These are phyloP conservation scores for Anoplopoma fimbria DNA, from an alignment of 2,113 vertebrate genomes.

Conservation along the genomic window DNA sequence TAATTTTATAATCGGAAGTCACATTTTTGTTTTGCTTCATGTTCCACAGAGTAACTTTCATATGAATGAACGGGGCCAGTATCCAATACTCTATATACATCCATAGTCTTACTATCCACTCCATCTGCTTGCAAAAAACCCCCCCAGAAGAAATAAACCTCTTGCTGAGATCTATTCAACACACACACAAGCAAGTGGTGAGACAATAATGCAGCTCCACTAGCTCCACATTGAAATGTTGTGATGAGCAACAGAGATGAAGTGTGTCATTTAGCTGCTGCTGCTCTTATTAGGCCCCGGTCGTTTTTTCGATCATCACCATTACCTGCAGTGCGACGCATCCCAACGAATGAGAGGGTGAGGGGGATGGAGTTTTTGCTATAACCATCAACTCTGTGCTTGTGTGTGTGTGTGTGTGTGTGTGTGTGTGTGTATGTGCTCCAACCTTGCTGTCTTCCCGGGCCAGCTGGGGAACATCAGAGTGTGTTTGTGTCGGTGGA, in stretches of 20 bases:
- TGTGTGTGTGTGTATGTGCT: slow-evolving; percentile 28
- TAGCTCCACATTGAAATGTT: slow-evolving; percentile 19
- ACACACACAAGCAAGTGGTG: background rate
- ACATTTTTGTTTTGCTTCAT: background rate
- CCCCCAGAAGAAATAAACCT: background rate
- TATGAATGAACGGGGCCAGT: background rate
- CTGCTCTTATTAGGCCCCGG: slow-evolving; percentile 59
- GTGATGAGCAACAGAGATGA: slow-evolving; percentile 39
- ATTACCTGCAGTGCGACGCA: slow-evolving; percentile 73
- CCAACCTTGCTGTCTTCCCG: slow-evolving; percentile 59
- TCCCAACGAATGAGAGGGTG: slow-evolving; percentile 57
- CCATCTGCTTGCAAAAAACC: background rate
- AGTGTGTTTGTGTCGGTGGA: slow-evolving; percentile 76
- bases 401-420: slow-evolving; percentile 20
- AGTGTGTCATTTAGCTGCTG: slow-evolving; percentile 67
- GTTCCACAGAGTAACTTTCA: background rate
- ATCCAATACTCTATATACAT: background rate
- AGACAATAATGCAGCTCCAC: slow-evolving; percentile 14
- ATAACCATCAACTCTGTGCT: slow-evolving; percentile 64
- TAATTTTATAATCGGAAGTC: background rate
- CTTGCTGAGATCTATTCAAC: background rate
- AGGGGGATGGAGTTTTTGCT: slow-evolving; percentile 43
- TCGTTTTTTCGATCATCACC: slow-evolving; percentile 70
- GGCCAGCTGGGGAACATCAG: slow-evolving; percentile 77
- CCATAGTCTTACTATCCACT: background rate